A percentile compares a stretch with the other conserved stretches of the same genome.
Conservation (phyloP, 2,113 vertebrate genomes). For the Chascanopsetta lugubris region DNA sequence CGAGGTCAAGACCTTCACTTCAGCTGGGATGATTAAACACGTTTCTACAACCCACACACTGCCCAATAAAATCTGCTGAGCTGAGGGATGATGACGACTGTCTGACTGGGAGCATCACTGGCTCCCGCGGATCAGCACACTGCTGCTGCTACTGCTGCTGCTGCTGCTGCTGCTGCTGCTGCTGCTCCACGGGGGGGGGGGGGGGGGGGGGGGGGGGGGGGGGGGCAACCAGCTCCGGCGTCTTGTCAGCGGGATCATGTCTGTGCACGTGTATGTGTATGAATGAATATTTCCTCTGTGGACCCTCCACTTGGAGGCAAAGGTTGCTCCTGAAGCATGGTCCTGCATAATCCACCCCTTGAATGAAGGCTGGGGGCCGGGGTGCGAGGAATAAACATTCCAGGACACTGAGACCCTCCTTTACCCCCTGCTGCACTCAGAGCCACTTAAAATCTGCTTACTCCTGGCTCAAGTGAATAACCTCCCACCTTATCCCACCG, state of each 20-base stretch:
- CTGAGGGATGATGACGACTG: conserved; percentile 48
- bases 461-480: conserved; percentile 59
- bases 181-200: too few relatives aligned
- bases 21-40: conserved; percentile 65
- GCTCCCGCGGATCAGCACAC: conserved; percentile 48
- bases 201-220: too few relatives aligned
- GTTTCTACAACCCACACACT: conserved; percentile 58
- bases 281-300: conserved; percentile 63
- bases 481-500: conserved; percentile 24
- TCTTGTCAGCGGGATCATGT: conserved; percentile 51
- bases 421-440: conserved; percentile 71
- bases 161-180: too few relatives aligned
- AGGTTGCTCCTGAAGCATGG: conserved; percentile 66
- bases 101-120: conserved; percentile 50
- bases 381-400: conserved; percentile 79
- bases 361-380: conserved; percentile 42
- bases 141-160: conserved; percentile 24
- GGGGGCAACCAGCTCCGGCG: conserved; percentile 50
- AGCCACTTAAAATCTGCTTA: conserved; percentile 71
- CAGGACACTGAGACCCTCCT: conserved; percentile 74
- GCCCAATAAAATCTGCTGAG: conserved; percentile 54
- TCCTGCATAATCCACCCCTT: conserved; percentile 68
- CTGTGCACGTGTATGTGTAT: conserved; percentile 52
- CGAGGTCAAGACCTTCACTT: conserved; percentile 68
- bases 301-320: conserved; percentile 74